Evolutionary conservation across 2,888 invertebrate species (phyloP).

Genomic region (Portevinia maculata): DNA sequence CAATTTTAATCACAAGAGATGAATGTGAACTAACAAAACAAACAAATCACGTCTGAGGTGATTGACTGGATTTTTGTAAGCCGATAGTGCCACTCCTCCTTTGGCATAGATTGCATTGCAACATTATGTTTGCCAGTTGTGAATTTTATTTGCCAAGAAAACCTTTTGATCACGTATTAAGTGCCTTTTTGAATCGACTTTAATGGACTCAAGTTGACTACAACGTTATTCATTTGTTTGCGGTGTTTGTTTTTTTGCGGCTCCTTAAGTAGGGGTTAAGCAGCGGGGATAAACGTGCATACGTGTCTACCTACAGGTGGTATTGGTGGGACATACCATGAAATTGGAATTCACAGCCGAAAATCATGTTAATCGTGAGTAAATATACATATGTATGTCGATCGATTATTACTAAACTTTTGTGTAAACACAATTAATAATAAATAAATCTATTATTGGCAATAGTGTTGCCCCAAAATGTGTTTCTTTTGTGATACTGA

Average conservation of each 20-base stretch:
- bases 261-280: not conserved
- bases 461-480: conserved; percentile 33
- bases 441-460: conserved; percentile 29
- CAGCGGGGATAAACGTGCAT: not conserved
- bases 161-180: conserved; percentile 33
- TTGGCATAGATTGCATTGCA: not conserved
- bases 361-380: conserved; percentile 53
- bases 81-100: conserved; percentile 33
- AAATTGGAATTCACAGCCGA: conserved; percentile 9
- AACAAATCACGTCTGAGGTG: conserved; percentile 39
- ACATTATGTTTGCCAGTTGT: not conserved
- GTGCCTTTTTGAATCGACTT: conserved; percentile 40
- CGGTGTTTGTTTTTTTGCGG: not conserved
- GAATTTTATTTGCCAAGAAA: conserved; percentile 2
- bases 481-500: conserved; percentile 7
- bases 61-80: conserved; percentile 55
- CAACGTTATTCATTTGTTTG: not conserved
- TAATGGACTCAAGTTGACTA: not conserved
- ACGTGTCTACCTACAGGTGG: not conserved
- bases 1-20: conserved; percentile 12
- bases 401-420: not conserved
- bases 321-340: not conserved
- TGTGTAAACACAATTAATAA: conserved; percentile 23
- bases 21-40: conserved; percentile 20
- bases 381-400: conserved; percentile 27